Evolutionary conservation across 2,888 invertebrate species (phyloP), one percentile per base, ranked within the genome.

Genomic region (Frankliniella intonsa): DNA sequence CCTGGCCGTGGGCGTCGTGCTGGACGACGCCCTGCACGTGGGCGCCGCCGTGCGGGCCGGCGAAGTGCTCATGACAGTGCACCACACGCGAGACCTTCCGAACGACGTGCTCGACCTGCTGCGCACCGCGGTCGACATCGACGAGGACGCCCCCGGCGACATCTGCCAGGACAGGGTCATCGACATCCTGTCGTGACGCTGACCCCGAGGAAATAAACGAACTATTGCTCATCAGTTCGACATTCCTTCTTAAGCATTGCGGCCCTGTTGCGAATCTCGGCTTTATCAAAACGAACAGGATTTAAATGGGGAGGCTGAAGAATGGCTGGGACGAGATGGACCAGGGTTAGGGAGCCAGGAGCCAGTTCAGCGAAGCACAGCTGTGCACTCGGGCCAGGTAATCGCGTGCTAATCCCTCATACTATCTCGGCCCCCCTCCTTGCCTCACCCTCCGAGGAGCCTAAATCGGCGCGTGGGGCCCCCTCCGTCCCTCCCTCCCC

Each of bases 1-100:
- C 69, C 69, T 76, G 22, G 12, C 22, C 69, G 69, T 76, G 7
- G 69, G 69, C n/a, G 69, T 76, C 69, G 69, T 76, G 10, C 69
- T 76, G 25, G 69, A n/a, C 69, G 69, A 76, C 11, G 69, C 11
- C 11, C 69, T 76, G 22, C 25, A 22, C 69, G 69, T 76, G 22
- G 69, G 69, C 69, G 69, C 69, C 69, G 12, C 12, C 8, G 25
- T 76, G 25, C 69, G 25, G 2, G 69, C 25, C 25, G 69, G 69
- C 69, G 69, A 76, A 22, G 69, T 22, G 22, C 69, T 76, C 10
- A 76, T 76, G 69, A 12, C 12, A 22, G 69, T 76, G 25, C 69
- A 76, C 69, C 69, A 76, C 69, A 10, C 22, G 22, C 69, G 22
- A 12, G 69, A 11, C 25, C 25, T 76, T 0, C 69, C 69, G 25